Evolutionary conservation across 92 coral and sea anemone genomes (phyloP).

Genomic region (Actinostola sp.): DNA sequence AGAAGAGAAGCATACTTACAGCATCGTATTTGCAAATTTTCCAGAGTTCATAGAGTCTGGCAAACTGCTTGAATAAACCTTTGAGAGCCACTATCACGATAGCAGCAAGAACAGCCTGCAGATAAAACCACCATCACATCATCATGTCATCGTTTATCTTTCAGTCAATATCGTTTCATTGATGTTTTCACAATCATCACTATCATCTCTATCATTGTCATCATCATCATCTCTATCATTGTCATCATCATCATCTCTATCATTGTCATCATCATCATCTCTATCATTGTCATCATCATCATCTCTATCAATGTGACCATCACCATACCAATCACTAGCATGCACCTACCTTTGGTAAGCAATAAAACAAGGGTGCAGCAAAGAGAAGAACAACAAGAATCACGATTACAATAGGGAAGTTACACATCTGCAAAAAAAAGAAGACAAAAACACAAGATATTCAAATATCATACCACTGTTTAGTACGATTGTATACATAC

Average conservation of each 20-base stretch:
- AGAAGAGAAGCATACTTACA: constrained; percentile 44
- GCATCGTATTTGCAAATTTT: constrained; percentile 89
- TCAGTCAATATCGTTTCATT: too few species aligned
- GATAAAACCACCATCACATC: neutral
- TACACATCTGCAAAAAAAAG: constrained; percentile 74
- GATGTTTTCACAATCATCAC: too few species aligned
- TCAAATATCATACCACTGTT: too few species aligned
- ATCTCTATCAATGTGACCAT: too few species aligned
- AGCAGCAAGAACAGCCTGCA: constrained; percentile 90
- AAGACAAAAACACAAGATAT: neutral
- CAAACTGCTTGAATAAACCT: constrained; percentile 85
- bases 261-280: too few species aligned
- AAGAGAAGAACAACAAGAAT: constrained; percentile 84
- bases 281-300: too few species aligned
- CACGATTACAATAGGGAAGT: constrained; percentile 65
- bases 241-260: too few species aligned
- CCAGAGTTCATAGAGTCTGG: constrained; percentile 73
- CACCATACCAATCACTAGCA: too few species aligned
- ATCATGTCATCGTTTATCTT: neutral
- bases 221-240: too few species aligned
- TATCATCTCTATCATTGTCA: too few species aligned
- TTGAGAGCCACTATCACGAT: constrained; percentile 85
- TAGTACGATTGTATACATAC: too few species aligned
- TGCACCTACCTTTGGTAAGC: constrained; percentile 80
- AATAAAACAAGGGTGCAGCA: constrained; percentile 87